These are phyloP conservation scores for Hestina assimilis DNA, from an alignment of 1,140 invertebrate genomes.

Conservation along the genomic window DNA sequence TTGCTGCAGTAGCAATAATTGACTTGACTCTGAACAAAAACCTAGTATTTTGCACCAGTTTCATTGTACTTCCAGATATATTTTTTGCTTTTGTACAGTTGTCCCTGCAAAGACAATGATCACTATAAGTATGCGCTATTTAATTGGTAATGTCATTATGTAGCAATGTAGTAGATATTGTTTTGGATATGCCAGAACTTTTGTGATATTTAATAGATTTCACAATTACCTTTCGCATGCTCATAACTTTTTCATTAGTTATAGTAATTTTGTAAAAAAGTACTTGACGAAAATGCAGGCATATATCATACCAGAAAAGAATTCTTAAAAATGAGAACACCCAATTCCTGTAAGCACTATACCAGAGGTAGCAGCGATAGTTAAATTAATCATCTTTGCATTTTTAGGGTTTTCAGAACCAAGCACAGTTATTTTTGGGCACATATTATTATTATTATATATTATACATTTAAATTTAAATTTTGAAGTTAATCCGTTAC, in stretches of 20 bases:
- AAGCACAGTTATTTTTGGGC: not conserved
- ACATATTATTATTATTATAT: too few species aligned
- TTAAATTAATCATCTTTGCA: not conserved
- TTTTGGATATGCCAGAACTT: not conserved
- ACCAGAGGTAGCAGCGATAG: not conserved
- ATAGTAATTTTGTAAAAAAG: not conserved
- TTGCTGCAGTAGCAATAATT: conserved; percentile 23
- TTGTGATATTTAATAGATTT: not conserved
- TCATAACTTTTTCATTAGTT: not conserved
- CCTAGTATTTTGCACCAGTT: conserved; percentile 16
- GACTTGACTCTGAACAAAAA: conserved; percentile 18
- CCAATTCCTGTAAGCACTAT: not conserved
- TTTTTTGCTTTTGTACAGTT: too few species aligned
- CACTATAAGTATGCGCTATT: not conserved
- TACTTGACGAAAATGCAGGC: not conserved
- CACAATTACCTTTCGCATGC: not conserved
- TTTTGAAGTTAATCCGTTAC: not conserved
- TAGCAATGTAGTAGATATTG: not conserved
- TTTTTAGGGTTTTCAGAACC: not conserved
- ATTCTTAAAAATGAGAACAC: not conserved
- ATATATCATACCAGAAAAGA: not conserved
- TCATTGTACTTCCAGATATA: too few species aligned
- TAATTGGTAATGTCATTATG: not conserved
- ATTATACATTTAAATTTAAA: not conserved
- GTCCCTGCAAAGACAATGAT: not conserved